phyloP scores from a whole-genome alignment of 2,797 vertebrate genomes.

The Myotis planiceps region DNA sequence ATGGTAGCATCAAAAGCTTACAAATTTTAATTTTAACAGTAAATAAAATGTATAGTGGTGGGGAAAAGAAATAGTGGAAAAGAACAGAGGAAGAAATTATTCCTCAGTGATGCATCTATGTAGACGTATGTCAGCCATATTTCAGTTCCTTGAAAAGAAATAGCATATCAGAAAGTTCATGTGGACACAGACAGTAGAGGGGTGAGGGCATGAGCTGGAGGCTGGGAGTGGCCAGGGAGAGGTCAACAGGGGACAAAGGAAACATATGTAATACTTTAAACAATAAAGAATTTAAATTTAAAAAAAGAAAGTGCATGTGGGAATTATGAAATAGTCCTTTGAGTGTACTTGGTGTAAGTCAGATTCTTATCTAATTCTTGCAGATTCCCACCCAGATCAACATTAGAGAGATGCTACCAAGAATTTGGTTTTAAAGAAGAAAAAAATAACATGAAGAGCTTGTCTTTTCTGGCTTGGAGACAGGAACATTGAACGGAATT shows the following conservation, averaged over 20 bases:
- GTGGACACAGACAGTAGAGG: too few species aligned
- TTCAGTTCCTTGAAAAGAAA: too few species aligned
- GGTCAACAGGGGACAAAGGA: too few species aligned
- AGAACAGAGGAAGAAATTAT: not conserved
- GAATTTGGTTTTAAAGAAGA: not conserved
- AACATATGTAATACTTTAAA: too few species aligned
- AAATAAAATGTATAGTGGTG: not conserved
- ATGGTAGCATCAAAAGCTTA: not conserved
- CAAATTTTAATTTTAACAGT: not conserved
- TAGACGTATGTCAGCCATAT: too few species aligned
- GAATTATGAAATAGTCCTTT: not conserved
- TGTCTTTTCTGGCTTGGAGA: not conserved
- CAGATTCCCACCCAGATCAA: not conserved
- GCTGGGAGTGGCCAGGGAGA: too few species aligned
- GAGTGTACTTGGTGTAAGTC: not conserved
- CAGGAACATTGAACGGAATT: not conserved
- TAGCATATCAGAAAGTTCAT: too few species aligned
- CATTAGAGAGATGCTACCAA: constrained; percentile 11
- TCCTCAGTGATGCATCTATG: not conserved
- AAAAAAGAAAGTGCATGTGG: not conserved
- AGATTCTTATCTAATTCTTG: not conserved
- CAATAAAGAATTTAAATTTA: too few species aligned
- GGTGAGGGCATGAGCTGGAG: too few species aligned
- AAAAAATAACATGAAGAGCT: not conserved
- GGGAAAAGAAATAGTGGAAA: not conserved